phyloP scores from a whole-genome alignment of 1,140 invertebrate genomes.

The Apis laboriosa region DNA sequence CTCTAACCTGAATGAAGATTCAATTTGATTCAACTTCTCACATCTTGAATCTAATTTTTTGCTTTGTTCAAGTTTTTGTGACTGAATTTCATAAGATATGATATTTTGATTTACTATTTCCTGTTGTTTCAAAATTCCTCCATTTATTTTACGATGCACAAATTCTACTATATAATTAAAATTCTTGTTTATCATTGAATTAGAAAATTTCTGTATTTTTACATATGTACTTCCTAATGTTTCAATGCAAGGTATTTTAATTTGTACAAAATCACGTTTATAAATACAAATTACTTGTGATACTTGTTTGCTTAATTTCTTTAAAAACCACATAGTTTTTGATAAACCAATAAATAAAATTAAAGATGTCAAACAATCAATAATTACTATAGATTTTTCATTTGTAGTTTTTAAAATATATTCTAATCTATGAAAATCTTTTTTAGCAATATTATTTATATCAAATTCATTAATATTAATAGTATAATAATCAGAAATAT shows the following conservation, averaged over 20 bases:
- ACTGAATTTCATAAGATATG: conserved; percentile 62
- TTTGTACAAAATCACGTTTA: conserved; percentile 67
- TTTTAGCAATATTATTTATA: conserved; percentile 23
- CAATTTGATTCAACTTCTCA: conserved; percentile 47
- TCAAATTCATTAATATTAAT: conserved; percentile 51
- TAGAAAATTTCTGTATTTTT: conserved; percentile 61
- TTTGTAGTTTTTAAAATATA: conserved; percentile 56
- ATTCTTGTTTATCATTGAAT: conserved; percentile 48
- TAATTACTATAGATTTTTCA: conserved; percentile 58
- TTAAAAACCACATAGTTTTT: conserved; percentile 69
- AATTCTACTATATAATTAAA: conserved; percentile 67
- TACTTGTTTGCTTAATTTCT: conserved; percentile 68
- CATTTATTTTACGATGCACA: conserved; percentile 67
- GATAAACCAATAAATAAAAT: conserved; percentile 66
- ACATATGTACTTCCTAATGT: conserved; percentile 75
- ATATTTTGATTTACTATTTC: conserved; percentile 70
- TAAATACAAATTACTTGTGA: conserved; percentile 75
- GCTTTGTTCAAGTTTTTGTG: conserved; percentile 28
- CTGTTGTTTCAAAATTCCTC: conserved; percentile 64
- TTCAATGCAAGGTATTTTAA: conserved; percentile 72
- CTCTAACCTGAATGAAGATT: conserved; percentile 75
- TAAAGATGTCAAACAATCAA: conserved; percentile 76
- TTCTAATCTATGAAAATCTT: conserved; percentile 62
- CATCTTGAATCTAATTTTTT: conserved; percentile 13
- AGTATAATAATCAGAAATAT: conserved; percentile 74